Base-by-base conservation (phyloP, 2,113 vertebrate genomes). In the Candoia aspera region DNA sequence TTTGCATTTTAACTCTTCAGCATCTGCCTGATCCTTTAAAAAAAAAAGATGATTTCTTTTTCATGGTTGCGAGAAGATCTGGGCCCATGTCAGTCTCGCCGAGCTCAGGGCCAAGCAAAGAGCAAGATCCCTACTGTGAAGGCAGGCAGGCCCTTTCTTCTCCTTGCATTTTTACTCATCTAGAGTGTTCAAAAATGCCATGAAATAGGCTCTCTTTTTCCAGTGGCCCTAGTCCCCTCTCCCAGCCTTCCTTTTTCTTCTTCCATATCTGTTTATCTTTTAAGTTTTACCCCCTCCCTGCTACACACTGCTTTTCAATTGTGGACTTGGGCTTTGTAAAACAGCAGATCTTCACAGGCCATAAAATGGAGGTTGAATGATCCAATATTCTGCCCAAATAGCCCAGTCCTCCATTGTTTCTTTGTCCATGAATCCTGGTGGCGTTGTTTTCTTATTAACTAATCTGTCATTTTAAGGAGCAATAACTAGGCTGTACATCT, bases 1-100 rank as follows among this genome's bases (percentile, higher is more conserved):
- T 98, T 98, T 97, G 97, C 97, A 98, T 98, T 97, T 98, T 97
- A 97, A 97, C 95, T 96, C 96, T 92, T 59, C 91, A 83, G 89
- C 93, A 60, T 91, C 96, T 79, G 46, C 68, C 59, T 60, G 93
- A 92, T 93, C 94, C 88, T 53, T 64, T 62, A 29, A 93, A 73
- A 49, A 49, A 73, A 33, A 21, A 79, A 79, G 17, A 37, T 83
- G 54, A 92, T 88, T 93, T 94, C 95, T 97, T 96, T 96, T 96
- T 95, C 94, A 84, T 93, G 86, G n/a, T 95, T 96, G 96, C 96
- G 96, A 97, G 97, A 97, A 96, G 95, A 93, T 37, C 79, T 0
- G 2, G 91, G 94, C 90, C 96, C 4, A 0, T 91, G 87, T 95
- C 94, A n/a, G 92, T 93, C 95, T 91, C 95, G 95, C 93, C 0